These are phyloP conservation scores for Polydrusus pterygomalis DNA, from an alignment of 2,888 invertebrate genomes.

Conservation along the genomic window DNA sequence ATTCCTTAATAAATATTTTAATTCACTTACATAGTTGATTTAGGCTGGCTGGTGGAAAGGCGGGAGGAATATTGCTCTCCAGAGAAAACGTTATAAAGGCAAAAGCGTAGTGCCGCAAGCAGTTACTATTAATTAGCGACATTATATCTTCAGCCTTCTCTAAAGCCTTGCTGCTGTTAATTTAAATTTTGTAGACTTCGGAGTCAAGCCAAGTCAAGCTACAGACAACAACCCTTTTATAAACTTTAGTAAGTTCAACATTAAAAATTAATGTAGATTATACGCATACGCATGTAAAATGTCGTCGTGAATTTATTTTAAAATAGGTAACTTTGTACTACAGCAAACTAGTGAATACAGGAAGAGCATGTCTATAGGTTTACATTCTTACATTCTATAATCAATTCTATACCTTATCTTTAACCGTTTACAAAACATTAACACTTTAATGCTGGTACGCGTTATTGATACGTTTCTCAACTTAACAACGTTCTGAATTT, in stretches of 20 bases:
- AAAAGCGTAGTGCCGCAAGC: conserved; percentile 67
- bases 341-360: too few relatives aligned
- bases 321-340: too few relatives aligned
- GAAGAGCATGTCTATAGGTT: too few relatives aligned
- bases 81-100: conserved; percentile 69
- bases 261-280: not conserved
- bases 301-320: too few relatives aligned
- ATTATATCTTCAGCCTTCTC: conserved; percentile 66
- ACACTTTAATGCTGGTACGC: too few relatives aligned
- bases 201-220: conserved; percentile 46
- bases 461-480: too few relatives aligned
- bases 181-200: conserved; percentile 53
- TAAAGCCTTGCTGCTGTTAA: conserved; percentile 59
- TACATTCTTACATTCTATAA: too few relatives aligned
- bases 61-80: conserved; percentile 67
- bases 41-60: conserved; percentile 67
- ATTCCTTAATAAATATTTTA: conserved; percentile 73
- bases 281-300: too few relatives aligned
- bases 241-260: conserved; percentile 2
- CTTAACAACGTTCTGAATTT: too few relatives aligned
- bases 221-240: conserved; percentile 34
- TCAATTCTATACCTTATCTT: too few relatives aligned
- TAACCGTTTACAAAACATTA: too few relatives aligned
- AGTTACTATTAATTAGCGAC: conserved; percentile 71
- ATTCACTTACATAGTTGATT: conserved; percentile 72